A percentile compares a stretch with the other conserved stretches of the same genome.
These are phyloP conservation scores for Nestor notabilis DNA, from an alignment of 2,113 vertebrate genomes.

Conservation along the genomic window DNA sequence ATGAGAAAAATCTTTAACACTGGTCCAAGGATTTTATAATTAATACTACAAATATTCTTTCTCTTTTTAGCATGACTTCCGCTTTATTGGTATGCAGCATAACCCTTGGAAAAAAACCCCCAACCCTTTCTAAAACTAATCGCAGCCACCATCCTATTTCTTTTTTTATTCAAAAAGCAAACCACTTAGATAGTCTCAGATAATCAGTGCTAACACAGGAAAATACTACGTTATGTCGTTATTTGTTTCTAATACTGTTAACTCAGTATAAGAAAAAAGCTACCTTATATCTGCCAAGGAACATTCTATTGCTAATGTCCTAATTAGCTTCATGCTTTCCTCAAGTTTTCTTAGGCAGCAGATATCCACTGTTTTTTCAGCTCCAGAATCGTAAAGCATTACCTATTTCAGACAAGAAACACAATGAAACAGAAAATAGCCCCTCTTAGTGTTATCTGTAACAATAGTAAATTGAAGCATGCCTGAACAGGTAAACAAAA, in stretches of 20 bases:
- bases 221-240: background rate
- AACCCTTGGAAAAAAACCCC: background rate
- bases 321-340: constrained; percentile 68
- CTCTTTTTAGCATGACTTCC: background rate
- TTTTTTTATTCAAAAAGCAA: background rate
- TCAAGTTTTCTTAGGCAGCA: constrained; percentile 79
- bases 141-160: background rate
- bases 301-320: constrained; percentile 83
- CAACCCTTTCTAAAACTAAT: background rate
- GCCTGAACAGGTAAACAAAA: background rate
- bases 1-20: background rate
- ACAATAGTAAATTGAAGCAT: background rate
- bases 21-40: background rate
- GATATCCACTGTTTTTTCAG: constrained; percentile 73
- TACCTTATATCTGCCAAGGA: constrained; percentile 88
- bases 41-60: background rate
- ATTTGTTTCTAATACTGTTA: background rate
- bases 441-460: background rate
- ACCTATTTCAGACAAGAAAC: constrained; percentile 77
- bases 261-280: background rate
- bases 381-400: constrained; percentile 86
- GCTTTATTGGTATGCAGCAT: background rate
- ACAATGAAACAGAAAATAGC: background rate
- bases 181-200: background rate
- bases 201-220: background rate